A percentile compares a stretch with the other conserved stretches of the same genome.
These are phyloP conservation scores for Meda fulgida DNA, from an alignment of 2,797 vertebrate genomes.

Conservation along the genomic window DNA sequence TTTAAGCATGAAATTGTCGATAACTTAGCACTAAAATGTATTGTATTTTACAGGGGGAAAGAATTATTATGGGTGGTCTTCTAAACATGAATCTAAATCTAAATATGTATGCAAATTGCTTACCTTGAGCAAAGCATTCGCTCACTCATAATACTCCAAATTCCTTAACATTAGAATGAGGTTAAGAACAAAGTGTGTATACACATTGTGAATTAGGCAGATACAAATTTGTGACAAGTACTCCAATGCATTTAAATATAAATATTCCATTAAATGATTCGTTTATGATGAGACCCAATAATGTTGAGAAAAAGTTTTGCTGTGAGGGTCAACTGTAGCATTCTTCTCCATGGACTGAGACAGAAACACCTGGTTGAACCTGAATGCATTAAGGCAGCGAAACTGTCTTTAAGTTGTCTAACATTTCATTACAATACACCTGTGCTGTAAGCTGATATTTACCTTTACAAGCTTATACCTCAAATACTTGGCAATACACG, in stretches of 20 bases:
- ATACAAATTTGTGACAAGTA: neutral
- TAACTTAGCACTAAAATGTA: neutral
- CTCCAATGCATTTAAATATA: neutral
- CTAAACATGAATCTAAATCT: neutral
- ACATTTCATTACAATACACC: neutral
- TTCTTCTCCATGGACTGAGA: neutral
- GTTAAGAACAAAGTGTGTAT: neutral
- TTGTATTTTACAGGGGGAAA: neutral
- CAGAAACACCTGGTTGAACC: neutral
- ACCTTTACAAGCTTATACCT: neutral
- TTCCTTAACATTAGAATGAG: neutral
- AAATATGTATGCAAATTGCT: neutral
- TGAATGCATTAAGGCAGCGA: neutral
- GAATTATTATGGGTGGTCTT: neutral
- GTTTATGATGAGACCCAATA: neutral
- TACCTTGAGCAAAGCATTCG: neutral
- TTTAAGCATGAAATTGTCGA: neutral
- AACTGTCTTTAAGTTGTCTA: slow-evolving; percentile 20
- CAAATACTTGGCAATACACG: neutral
- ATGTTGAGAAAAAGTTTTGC: neutral
- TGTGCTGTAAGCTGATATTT: slow-evolving; percentile 9
- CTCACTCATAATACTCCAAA: neutral
- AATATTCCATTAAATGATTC: neutral
- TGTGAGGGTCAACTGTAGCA: neutral
- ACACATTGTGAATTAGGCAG: neutral